Evolutionary conservation across 2,888 invertebrate genomes (phyloP), one percentile per base, ranked within the genome.

Genomic region (Seira ritae): DNA sequence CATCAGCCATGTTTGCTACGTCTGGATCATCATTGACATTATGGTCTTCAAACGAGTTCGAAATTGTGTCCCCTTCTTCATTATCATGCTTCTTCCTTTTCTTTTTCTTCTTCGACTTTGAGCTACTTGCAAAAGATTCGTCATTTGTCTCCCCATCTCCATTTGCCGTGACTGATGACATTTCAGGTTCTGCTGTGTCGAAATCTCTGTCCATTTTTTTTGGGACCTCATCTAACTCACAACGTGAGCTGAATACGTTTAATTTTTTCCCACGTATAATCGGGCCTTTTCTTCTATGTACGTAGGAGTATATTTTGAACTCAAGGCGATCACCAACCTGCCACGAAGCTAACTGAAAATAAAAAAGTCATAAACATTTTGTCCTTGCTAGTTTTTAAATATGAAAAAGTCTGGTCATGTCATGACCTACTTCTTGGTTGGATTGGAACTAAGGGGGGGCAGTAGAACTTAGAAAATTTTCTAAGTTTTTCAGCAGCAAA

Each of bases 221-320:
- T 42, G 12, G 42, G 12, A 6, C 12, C 42, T 42, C 42, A 42
- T 12, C 42, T 8, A 12, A 8, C 12, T 42, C 42, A 42, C 12
- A 42, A 8, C 42, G 42, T 8, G 6, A 6, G 42, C 6, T 42
- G 42, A 42, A 42, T 42, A 42, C 42, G n/a, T n/a, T 12, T 42
- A 70, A 19, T 73, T 73, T 69, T 55, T 31, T 10, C 68, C 66
- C 81, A 62, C 75, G 24, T 8, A 81, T 60, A n/a, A 81, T 60
- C 12, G 81, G 81, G 1, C 86, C 84, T 55, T 83, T 86, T 50
- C 86, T 75, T 70, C 84, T 62, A 50, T 84, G 79, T 37, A 68
- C 42, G 23, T 77, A 82, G 1, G 80, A 82, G 20, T 37, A 23
- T 50, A 86, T 70, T 55, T 55, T 24, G 23, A 86, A 84, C 0